Base-by-base conservation (phyloP, 2,888 invertebrate species). In the Campoplex nolae region DNA sequence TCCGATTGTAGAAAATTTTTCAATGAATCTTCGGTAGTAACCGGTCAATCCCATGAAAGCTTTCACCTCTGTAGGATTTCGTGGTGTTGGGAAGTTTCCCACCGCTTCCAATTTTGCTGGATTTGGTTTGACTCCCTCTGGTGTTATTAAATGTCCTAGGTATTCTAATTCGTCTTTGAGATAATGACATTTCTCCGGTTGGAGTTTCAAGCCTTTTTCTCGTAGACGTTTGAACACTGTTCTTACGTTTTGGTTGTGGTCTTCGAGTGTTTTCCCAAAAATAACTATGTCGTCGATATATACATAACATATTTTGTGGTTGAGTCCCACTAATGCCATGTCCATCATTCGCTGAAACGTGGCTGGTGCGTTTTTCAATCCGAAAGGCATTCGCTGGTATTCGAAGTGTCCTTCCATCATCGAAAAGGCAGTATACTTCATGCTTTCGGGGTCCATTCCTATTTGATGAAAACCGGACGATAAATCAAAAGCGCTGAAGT, bases 391-490 rank as follows among this genome's bases (percentile, higher is more conserved):
- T 23, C 83, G n/a, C 11, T 16, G 35, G 65, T 74, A 84, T 58
- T 87, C 76, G 16, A 78, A 83, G 35, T 87, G 84, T 11, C 73
- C 81, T 13, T 70, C 28, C 7, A 68, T 70, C 0, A 76, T 81
- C 13, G 76, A 81, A 54, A 87, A 87, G 6, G 86, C 81, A 0
- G 86, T 80, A 45, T 86, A 81, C 6, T 84, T 54, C 23, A 65
- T 42, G 18, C 77, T 58, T 77, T 83, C 45, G 1, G 65, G 54
- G 45, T 88, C 76, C 76, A 87, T 84, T 42, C 88, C 87, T 23
- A 90, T 88, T 81, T 90, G 90, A 58, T 91, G 90, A 68, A 89
- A 91, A 7, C 91, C 90, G 7, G 82, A 85, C 3, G 90, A 89
- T 4, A 90, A 58, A 67, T 91, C 90, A 1, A 90, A 82, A 0